Conservation (phyloP, 2,797 vertebrate species). For the Leuciscus waleckii region DNA sequence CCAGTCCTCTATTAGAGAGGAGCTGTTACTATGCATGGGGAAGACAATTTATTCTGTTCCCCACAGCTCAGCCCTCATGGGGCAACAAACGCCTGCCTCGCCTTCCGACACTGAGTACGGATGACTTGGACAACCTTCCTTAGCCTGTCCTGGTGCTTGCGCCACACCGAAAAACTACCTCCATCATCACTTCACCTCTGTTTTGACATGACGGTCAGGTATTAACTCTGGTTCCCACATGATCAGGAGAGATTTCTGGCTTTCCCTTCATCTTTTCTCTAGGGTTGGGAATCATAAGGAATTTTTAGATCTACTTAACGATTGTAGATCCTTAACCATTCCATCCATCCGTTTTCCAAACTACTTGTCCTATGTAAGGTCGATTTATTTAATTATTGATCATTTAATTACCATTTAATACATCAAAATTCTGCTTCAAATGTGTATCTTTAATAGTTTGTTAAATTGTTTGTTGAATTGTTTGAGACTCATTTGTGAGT, state of each 20-base stretch:
- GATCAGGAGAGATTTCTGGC: constrained; percentile 23
- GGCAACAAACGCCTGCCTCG: constrained; percentile 57
- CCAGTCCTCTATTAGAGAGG: constrained; percentile 69
- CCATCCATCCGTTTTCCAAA: not conserved
- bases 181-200: constrained; percentile 15
- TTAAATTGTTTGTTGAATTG: not conserved
- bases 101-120: constrained; percentile 51
- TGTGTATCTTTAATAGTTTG: too few relatives aligned
- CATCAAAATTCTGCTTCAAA: not conserved
- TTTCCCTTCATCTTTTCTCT: not conserved
- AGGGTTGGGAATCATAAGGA: not conserved
- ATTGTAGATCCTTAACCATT: constrained; percentile 3
- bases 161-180: constrained; percentile 39
- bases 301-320: not conserved
- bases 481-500: not conserved
- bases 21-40: constrained; percentile 71
- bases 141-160: constrained; percentile 52
- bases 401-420: not conserved
- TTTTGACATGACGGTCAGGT: constrained; percentile 43
- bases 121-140: constrained; percentile 50
- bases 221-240: constrained; percentile 35
- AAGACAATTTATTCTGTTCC: constrained; percentile 70
- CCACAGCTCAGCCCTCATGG: constrained; percentile 55
- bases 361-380: not conserved
- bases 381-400: not conserved